Evolutionary conservation across 2,888 invertebrate genomes (phyloP).

Genomic region (Eudasyphora cyanicolor): DNA sequence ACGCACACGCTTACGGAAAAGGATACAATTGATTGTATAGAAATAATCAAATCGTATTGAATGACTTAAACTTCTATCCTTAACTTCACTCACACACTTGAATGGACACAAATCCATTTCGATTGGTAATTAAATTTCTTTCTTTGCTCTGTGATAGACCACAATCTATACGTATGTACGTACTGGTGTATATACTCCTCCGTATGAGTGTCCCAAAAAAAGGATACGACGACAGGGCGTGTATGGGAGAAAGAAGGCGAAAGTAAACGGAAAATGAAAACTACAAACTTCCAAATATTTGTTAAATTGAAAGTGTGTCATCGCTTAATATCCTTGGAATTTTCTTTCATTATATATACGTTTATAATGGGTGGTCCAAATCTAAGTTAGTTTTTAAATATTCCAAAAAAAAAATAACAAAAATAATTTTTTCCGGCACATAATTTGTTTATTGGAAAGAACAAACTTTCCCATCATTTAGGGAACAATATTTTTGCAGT

Average conservation of each 20-base stretch:
- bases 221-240: background rate
- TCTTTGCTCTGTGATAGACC: background rate
- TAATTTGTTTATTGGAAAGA: no score
- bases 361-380: background rate
- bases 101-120: background rate
- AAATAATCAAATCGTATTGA: no score
- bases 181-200: no score
- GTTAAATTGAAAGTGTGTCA: background rate
- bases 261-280: background rate
- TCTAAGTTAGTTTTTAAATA: no score
- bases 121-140: background rate
- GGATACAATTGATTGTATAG: no score
- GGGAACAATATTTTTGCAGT: no score
- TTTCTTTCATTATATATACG: background rate
- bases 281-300: background rate
- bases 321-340: background rate
- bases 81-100: slow-evolving; percentile 1
- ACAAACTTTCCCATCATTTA: no score
- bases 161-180: no score
- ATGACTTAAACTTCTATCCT: background rate
- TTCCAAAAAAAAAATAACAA: no score
- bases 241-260: background rate
- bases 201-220: background rate
- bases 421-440: no score
- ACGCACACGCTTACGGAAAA: no score